Evolutionary conservation across 2,797 vertebrate genomes (phyloP), one percentile per base, ranked within the genome.

Genomic region (Aldrovandia affinis): DNA sequence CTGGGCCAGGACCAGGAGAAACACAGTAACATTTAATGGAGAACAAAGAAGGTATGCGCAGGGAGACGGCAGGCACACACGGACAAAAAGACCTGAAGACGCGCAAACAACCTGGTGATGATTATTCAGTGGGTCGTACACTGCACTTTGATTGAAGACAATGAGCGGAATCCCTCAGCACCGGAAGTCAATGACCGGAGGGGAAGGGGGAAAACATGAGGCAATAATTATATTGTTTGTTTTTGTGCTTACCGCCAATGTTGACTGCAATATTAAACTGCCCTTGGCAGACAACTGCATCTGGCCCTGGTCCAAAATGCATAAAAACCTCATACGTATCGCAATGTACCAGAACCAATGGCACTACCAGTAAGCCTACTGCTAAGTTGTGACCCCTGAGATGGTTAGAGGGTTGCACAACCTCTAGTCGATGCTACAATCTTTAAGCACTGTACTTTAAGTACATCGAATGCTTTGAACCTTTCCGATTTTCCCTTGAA

Each of bases 41-140:
- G 7, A 80, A 55, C 47, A 70, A 65, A 73, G 78, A 84, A 25
- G 30, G 36, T 73, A 77, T 77, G 36, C 30, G 28, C 59, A 47
- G 65, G 84, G 84, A 81, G 84, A 14, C 30, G 20, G 50, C 25
- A 30, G 30, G 78, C 22, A 5, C 55, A 59, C 15, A 39, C n/a
- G 55, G 25, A 80, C 54, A 81, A 12, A 80, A 50, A 57, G 47
- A 8, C 7, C 50, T 30, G 10, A 81, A 68, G 20, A 68, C 10
- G 68, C n/a, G 9, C 44, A 47, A 0, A 82, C 33, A 73, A 36
- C 68, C 68, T 73, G 68, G 68, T 36, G 18, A 14, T 39, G 15
- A 73, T 73, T 18, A 73, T 73, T 73, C 39, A 39, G 68, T 36
- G 36, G 68, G 15, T 33, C 6, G 65, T 39, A 14, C 28, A 1